Percentiles rank a stretch among this genome's conserved stretches.
Evolutionary conservation across 2,797 vertebrate genomes (phyloP).

Genomic region (Lemur catta): DNA sequence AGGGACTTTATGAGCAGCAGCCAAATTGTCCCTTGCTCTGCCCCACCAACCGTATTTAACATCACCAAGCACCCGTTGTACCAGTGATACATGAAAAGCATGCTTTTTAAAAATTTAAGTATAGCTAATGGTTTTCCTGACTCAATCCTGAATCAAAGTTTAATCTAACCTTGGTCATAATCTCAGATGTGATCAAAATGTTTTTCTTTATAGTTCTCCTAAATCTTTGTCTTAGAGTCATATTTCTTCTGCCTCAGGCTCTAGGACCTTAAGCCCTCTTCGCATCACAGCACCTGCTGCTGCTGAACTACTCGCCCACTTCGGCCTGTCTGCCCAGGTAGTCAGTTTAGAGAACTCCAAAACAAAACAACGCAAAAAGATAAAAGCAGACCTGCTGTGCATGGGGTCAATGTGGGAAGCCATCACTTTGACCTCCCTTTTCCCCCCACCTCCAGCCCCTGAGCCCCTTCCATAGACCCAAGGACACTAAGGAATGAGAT

Average conservation of each 20-base stretch:
- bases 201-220: conserved; percentile 27
- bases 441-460: neutral
- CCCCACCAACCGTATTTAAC: neutral
- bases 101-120: neutral
- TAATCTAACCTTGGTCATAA: neutral
- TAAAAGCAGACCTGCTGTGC: neutral
- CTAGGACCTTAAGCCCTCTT: neutral
- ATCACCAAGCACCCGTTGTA: neutral
- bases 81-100: neutral
- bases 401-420: neutral
- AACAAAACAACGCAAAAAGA: conserved; percentile 22
- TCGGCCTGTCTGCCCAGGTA: neutral
- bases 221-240: conserved; percentile 13
- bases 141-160: neutral
- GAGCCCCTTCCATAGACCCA: neutral
- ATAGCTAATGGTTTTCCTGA: neutral
- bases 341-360: conserved; percentile 20
- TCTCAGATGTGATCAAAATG: neutral
- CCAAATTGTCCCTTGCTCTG: neutral
- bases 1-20: neutral
- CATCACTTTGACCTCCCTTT: neutral
- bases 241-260: conserved; percentile 34
- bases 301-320: neutral
- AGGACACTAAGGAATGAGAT: neutral
- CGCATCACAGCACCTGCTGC: neutral